Conservation (phyloP, 2,113 vertebrate species). For the Myxocyprinus asiaticus region DNA sequence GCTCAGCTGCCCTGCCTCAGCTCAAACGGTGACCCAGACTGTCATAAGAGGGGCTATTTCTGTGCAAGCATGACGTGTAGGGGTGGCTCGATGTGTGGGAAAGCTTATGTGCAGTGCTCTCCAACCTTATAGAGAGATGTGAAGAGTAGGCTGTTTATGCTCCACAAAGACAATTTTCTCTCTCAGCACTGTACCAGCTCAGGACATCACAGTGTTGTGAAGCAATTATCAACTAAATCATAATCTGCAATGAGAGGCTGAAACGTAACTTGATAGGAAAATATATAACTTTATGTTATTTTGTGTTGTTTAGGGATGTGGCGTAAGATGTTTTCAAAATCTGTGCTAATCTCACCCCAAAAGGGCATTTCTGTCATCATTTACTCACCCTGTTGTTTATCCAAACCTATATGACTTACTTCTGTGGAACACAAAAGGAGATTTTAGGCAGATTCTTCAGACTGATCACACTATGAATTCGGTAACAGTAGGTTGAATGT, state of each 20-base stretch:
- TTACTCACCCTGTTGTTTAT: no score
- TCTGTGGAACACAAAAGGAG: no score
- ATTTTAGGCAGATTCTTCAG: no score
- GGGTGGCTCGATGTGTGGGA: slow-evolving; percentile 71
- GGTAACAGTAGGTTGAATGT: no score
- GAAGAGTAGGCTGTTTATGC: slow-evolving; percentile 52
- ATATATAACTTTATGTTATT: no score
- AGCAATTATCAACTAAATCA: slow-evolving; percentile 22
- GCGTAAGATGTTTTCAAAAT: no score
- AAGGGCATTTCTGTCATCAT: no score
- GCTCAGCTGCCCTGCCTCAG: slow-evolving; percentile 69
- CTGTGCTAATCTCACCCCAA: no score
- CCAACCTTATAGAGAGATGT: slow-evolving; percentile 55
- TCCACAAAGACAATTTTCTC: slow-evolving; percentile 25
- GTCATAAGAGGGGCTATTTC: slow-evolving; percentile 74
- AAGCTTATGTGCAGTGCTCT: slow-evolving; percentile 64
- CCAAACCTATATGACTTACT: no score
- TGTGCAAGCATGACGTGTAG: slow-evolving; percentile 74
- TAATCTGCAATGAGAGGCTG: slow-evolving; percentile 11
- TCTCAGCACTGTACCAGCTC: background rate
- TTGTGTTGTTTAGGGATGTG: no score
- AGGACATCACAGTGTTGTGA: background rate
- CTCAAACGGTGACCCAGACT: slow-evolving; percentile 66
- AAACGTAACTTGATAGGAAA: background rate
- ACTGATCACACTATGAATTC: no score